These are phyloP conservation scores for Ectemnius continuus DNA, from an alignment of 2,888 invertebrate genomes.

Conservation along the genomic window DNA sequence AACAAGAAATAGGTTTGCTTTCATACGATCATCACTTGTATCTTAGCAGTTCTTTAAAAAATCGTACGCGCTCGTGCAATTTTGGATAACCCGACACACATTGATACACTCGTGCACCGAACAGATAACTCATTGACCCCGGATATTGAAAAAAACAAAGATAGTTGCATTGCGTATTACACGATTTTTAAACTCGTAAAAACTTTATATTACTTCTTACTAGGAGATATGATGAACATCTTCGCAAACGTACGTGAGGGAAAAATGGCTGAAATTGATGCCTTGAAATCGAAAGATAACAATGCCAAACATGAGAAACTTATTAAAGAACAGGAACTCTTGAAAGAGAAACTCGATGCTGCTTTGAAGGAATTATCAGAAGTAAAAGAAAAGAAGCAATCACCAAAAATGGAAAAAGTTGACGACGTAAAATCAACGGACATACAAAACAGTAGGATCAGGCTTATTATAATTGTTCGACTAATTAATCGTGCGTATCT, in stretches of 20 bases:
- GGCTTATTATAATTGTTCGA: no score
- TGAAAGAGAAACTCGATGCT: constrained; percentile 71
- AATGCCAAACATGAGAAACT: constrained; percentile 70
- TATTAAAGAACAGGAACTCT: constrained; percentile 69
- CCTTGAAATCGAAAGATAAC: constrained; percentile 58
- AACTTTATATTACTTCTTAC: constrained; percentile 12
- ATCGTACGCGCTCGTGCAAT: background rate
- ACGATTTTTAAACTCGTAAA: background rate
- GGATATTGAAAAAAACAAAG: background rate
- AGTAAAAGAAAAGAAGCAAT: constrained; percentile 51
- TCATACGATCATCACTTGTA: background rate
- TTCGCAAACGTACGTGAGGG: constrained; percentile 68
- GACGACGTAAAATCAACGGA: constrained; percentile 69
- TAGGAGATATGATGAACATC: constrained; percentile 69
- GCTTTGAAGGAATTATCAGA: constrained; percentile 69
- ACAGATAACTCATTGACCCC: background rate
- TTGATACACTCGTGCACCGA: background rate
- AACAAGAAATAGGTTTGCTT: constrained; percentile 87
- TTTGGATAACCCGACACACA: background rate
- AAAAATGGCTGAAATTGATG: constrained; percentile 63
- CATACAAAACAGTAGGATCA: constrained; percentile 76
- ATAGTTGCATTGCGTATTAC: background rate
- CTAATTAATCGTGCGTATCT: no score
- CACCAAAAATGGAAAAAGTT: constrained; percentile 18
- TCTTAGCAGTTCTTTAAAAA: no score